Base-by-base conservation (phyloP, 2,888 invertebrate species). In the Calliopum simillimum region DNA sequence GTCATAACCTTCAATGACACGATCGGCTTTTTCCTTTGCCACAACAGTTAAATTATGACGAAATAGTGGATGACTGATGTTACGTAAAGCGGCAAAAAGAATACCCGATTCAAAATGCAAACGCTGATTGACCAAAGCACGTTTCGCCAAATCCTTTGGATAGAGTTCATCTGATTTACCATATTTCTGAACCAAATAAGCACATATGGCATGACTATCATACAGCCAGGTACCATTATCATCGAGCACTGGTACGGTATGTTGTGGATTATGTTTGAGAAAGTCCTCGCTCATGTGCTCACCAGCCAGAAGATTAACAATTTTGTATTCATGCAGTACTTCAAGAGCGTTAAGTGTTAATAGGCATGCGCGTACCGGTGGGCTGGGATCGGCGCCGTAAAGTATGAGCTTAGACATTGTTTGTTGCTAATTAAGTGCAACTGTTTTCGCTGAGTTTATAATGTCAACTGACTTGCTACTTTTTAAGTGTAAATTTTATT, bases 151-250 rank as follows among this genome's bases (percentile, higher is more conserved):
- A 61, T 85, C 84, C 70, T 79, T 82, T 4, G 85, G 85, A 75
- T 85, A 85, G 5, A 85, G 75, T 5, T 69, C 71, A 74, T 89
- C 88, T 63, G 87, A 81, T n/a, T 75, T 71, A 3, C 72, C 82
- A 66, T 77, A 80, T 72, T 79, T 80, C 1, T 71, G 64, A 13
- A 79, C 77, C 58, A 81, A 62, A 72, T 81, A 81, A 5, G 79
- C 75, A 33, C 70, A 69, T n/a, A 81, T 81, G 6, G 81, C 80
- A 72, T 81, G 81, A 23, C 80, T 79, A 4, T 81, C 80, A 73
- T 77, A 77, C 23, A 81, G 70, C 12, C 49, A 73, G 8, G 73
- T 68, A 0, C 75, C 79, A 33, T 76, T 74, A 66, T 77, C 43
- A 12, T 81, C 81, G 55, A 85, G 66, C 8, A 78, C 70, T 8